Evolutionary conservation across 2,113 vertebrate species (phyloP).

Genomic region (Rattus norvegicus): GRCr8 NC_086031.1:16227501-16228000

Average conservation of each 20-base stretch:
- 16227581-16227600: background rate
- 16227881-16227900: background rate
- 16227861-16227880: background rate
- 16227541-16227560: background rate
- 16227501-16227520: background rate
- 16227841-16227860: background rate
- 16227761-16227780: background rate
- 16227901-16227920: too few species aligned
- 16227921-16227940: background rate
- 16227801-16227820: background rate
- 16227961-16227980: background rate
- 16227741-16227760: fast-evolving
- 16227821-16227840: background rate
- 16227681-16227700: background rate
- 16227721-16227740: background rate
- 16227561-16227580: background rate
- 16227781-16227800: background rate
- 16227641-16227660: background rate
- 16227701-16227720: too few species aligned
- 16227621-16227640: fast-evolving
- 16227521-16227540: background rate
- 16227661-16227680: background rate
- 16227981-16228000: fast-evolving
- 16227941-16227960: background rate
- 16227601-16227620: background rate